Conservation (phyloP, 2,888 invertebrate species). For the Euphydryas editha region DNA sequence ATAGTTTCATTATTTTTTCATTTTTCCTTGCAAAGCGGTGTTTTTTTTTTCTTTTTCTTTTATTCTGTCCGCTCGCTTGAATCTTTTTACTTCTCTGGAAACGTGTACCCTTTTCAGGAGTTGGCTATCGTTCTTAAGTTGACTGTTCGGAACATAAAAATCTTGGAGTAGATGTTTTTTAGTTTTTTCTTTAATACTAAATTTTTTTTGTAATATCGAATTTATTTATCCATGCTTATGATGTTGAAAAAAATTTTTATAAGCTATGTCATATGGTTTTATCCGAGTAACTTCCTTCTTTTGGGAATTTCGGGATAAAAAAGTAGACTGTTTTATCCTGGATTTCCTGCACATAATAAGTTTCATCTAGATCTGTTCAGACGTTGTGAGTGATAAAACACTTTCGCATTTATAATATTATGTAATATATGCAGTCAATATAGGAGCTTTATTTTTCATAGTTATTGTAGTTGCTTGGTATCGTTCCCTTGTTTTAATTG, state of each 20-base stretch:
- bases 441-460: too few relatives aligned
- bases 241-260: background rate
- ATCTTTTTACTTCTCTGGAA: constrained; percentile 75
- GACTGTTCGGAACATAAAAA: constrained; percentile 61
- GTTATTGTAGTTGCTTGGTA: too few relatives aligned
- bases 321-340: too few relatives aligned
- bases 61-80: constrained; percentile 62
- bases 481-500: too few relatives aligned
- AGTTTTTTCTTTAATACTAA: too few relatives aligned
- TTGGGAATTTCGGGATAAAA: too few relatives aligned
- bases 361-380: too few relatives aligned
- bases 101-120: constrained; percentile 82
- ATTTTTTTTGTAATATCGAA: background rate
- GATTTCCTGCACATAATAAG: too few relatives aligned
- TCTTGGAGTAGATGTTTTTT: constrained; percentile 52
- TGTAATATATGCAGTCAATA: too few relatives aligned
- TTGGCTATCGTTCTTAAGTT: constrained; percentile 82
- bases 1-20: constrained; percentile 76
- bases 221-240: background rate
- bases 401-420: too few relatives aligned
- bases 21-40: constrained; percentile 71
- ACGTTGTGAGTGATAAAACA: too few relatives aligned
- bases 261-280: background rate
- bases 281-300: too few relatives aligned
- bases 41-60: constrained; percentile 49